Conservation (phyloP, 2,797 vertebrate species). For the Lagodon rhomboides region DNA sequence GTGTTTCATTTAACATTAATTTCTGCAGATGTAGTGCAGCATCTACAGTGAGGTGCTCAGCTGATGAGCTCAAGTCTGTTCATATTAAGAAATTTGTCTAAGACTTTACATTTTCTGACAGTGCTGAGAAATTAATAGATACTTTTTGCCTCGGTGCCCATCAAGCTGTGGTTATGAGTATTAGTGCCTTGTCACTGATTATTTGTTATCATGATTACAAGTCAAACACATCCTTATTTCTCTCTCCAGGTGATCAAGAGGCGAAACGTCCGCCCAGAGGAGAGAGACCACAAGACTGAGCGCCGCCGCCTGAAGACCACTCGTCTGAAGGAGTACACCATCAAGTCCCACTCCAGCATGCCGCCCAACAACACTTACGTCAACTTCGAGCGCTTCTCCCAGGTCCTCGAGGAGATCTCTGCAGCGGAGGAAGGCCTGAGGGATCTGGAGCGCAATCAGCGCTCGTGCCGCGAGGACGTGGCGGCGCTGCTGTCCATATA, state of each 20-base stretch:
- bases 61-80: too few species aligned
- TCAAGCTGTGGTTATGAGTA: neutral
- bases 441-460: constrained; percentile 92
- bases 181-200: too few species aligned
- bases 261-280: constrained; percentile 93
- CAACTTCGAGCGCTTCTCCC: constrained; percentile 98
- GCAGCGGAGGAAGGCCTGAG: constrained; percentile 92
- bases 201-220: neutral
- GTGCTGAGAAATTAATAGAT: too few species aligned
- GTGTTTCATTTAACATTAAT: constrained; percentile 37
- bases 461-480: constrained; percentile 92
- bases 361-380: constrained; percentile 99
- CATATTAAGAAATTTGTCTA: too few species aligned
- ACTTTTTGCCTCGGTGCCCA: too few species aligned
- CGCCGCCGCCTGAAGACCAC: constrained; percentile 96
- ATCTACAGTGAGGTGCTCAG: neutral
- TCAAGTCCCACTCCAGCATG: constrained; percentile 99
- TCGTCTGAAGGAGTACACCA: constrained; percentile 98
- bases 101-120: too few species aligned
- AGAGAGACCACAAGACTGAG: constrained; percentile 91
- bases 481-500: constrained; percentile 94
- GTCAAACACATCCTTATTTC: constrained; percentile 1
- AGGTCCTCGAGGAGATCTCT: constrained; percentile 94
- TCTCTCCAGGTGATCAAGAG: constrained; percentile 93
- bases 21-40: neutral